A percentile compares a stretch with the other conserved stretches of the same genome.
phyloP scores from a whole-genome alignment of 2,113 vertebrate species.

The Microtus oregoni region DNA sequence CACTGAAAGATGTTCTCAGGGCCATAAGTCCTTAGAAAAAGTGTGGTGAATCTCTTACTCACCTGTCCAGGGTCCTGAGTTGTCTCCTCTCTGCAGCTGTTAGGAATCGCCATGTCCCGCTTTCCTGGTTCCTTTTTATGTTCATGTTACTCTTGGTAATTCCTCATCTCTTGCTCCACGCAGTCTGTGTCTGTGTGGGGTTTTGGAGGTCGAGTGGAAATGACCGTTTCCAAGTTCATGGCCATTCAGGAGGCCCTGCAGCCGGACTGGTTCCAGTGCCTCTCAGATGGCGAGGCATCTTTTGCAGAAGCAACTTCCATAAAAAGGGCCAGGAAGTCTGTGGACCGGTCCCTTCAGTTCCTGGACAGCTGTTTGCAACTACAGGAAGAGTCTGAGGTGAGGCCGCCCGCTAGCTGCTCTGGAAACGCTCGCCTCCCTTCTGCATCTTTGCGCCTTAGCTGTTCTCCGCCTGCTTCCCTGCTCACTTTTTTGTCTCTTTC shows the following conservation, averaged over 20 bases:
- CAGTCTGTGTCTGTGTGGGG: slow-evolving; percentile 97
- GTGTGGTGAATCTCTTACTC: not conserved
- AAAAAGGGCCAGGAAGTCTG: slow-evolving; percentile 94
- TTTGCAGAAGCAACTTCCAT: slow-evolving; percentile 87
- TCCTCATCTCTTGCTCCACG: not conserved
- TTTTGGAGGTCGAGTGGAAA: slow-evolving; percentile 93
- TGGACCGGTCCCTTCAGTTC: slow-evolving; percentile 95
- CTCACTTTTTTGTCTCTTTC: not conserved
- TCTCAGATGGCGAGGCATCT: slow-evolving; percentile 94
- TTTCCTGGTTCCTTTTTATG: not conserved
- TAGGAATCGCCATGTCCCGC: not conserved
- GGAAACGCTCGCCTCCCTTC: not conserved
- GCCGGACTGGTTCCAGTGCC: slow-evolving; percentile 97
- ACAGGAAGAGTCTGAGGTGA: slow-evolving; percentile 91
- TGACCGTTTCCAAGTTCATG: slow-evolving; percentile 94
- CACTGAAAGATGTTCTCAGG: not conserved
- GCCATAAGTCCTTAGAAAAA: not conserved
- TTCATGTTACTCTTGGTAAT: slow-evolving; percentile 6
- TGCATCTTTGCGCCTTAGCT: not conserved
- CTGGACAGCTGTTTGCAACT: slow-evolving; percentile 93
- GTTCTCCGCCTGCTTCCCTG: not conserved
- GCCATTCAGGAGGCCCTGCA: slow-evolving; percentile 91
- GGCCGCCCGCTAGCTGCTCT: not conserved
- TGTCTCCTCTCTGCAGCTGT: not conserved
- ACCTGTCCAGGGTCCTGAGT: not conserved